Evolutionary conservation across 2,888 invertebrate species (phyloP), one percentile per base, ranked within the genome.

Genomic region (Dasypogon diadema): DNA sequence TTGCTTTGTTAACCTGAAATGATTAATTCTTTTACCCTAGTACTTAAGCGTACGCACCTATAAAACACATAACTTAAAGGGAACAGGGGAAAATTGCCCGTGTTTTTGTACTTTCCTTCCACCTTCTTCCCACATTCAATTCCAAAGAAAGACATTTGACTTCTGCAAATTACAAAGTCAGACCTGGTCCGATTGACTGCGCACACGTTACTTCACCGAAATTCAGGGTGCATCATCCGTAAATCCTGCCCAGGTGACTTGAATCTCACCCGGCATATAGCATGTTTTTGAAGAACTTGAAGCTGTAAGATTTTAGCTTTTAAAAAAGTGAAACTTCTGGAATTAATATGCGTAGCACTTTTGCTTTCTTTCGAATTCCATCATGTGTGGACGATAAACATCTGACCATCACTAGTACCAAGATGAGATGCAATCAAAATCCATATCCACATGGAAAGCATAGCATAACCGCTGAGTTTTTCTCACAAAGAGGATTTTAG

Each of bases 231-330:
- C 73, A 24, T 77, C 77, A 77, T 75, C 75, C 77, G 42, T 77
- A 58, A 77, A 77, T 77, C 77, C 77, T 77, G 77, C 8, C 51
- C 26, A 46, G 48, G 48, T 46, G 68, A 12, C 22, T 42, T 56
- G 55, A 37, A n/a, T n/a, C 65, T 65, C 37, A 51, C 63, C 42
- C 10, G 30, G 18, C 75, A 55, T 42, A 10, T 16, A 16, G 6
- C n/a, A n/a, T n/a, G 22, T 24, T 46, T 46, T 22, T 22, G 6
- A 21, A 48, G 48, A 37, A 60, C 48, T 68, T 48, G 12, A 54
- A 26, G 12, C 54, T 24, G 16, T 51, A 16, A 8, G 26, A 30
- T 30, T 70, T 70, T 70, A 10, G 4, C n/a, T 26, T 14, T n/a
- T 8, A 42, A 63, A 70, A 70, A 70, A 70, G 70, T 70, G 70